Evolutionary conservation across 1,140 invertebrate genomes (phyloP), one percentile per base, ranked within the genome.

Genomic region (Patella vulgata): DNA sequence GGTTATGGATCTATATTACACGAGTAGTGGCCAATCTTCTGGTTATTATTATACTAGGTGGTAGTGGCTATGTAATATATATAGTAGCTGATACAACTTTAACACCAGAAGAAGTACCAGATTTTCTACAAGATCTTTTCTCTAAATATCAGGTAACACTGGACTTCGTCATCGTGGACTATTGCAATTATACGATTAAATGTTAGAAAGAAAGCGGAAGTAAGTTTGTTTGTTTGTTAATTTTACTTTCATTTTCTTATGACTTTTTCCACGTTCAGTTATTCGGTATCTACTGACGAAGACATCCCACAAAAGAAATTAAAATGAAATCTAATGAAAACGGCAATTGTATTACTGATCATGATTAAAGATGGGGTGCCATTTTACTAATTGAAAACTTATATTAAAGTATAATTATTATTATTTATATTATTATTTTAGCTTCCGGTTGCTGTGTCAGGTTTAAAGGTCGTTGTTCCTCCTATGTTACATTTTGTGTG

Each of bases 401-500:
- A n/a, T n/a, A n/a, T n/a, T n/a, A n/a, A n/a, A n/a, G n/a, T n/a
- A n/a, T n/a, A n/a, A n/a, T n/a, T n/a, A n/a, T n/a, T n/a, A n/a
- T n/a, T n/a, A n/a, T n/a, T n/a, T n/a, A n/a, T n/a, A 39, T 25
- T 59, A 40, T 43, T 28, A 0, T 66, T 68, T 28, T 53, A 80
- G 78, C 54, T 80, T 8, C 66, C 78, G 1, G 57, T 64, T 17
- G 52, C 75, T 4, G 68, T 78, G 8, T 56, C 74, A 14, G 52
- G 63, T 19, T 63, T 80, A 21, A 80, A 80, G 54, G 33, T 80
- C 0, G 11, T 75, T 17, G 67, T 80, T 11, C 78, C 78, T 9
- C 57, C 59, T 0, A 23, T 80, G 25, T 71, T 80, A 33, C 42
- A 67, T 23, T 44, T 69, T 11, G 6, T 80, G 25, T 52, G 73